Percentiles rank a stretch among this genome's conserved stretches.
Conservation (phyloP, 35 echinoderm and acorn worm genomes). For the Eucidaris tribuloides region DNA sequence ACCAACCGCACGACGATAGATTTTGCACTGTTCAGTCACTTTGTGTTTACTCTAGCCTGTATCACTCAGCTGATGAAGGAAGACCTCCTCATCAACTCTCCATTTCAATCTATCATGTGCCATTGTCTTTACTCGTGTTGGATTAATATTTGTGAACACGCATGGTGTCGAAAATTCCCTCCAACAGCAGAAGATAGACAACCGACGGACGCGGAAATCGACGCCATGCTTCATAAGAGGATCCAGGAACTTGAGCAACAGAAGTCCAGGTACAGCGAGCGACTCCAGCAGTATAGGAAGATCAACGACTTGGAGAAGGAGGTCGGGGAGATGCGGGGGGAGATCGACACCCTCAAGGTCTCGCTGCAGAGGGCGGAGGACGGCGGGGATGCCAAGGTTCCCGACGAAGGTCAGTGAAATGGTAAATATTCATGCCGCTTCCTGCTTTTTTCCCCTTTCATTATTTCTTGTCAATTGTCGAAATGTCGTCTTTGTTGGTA, state of each 20-base stretch:
- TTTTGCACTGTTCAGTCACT: too few species aligned
- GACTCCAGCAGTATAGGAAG: constrained; percentile 22
- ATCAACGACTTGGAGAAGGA: constrained; percentile 19
- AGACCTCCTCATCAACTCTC: too few species aligned
- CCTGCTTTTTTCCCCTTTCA: too few species aligned
- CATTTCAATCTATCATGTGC: too few species aligned
- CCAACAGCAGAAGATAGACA: constrained; percentile 10
- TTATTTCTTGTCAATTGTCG: too few species aligned
- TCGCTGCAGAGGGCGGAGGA: not conserved
- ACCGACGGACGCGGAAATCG: constrained; percentile 23
- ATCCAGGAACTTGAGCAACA: constrained; percentile 32
- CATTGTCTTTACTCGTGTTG: too few species aligned
- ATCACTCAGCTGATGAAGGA: too few species aligned
- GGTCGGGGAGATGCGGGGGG: constrained; percentile 26
- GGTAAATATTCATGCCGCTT: constrained; percentile 11
- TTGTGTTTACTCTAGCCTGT: too few species aligned
- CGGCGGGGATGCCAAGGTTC: not conserved
- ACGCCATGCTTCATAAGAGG: constrained; percentile 27
- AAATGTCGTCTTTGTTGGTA: too few species aligned
- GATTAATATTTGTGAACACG: too few species aligned
- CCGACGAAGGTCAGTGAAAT: constrained; percentile 32
- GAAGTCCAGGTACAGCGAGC: not conserved
- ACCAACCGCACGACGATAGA: too few species aligned
- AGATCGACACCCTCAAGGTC: constrained; percentile 5
- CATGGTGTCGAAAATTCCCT: too few species aligned